These are phyloP conservation scores for Cryptoblepharus egeriae DNA, from an alignment of 2,797 vertebrate species.

Conservation along the genomic window DNA sequence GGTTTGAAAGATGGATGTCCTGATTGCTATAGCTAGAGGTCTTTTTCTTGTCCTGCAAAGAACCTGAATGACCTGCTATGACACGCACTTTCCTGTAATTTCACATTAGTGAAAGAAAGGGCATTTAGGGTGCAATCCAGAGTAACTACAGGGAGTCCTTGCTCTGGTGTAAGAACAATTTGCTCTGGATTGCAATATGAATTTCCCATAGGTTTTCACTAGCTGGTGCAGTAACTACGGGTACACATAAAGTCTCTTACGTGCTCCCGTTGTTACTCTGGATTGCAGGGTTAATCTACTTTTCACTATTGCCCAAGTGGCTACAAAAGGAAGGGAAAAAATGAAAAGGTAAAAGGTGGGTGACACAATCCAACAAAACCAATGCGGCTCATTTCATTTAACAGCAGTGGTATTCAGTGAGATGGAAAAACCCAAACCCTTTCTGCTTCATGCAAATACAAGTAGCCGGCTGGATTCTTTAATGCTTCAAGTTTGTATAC, in stretches of 20 bases:
- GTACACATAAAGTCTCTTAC: no score
- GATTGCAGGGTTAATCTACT: no score
- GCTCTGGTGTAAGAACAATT: no score
- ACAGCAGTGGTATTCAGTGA: background rate
- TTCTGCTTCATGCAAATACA: conserved; percentile 22
- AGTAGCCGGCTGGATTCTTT: background rate
- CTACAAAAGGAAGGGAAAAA: background rate
- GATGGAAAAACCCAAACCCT: background rate
- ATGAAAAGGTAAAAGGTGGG: background rate
- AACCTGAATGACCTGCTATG: conserved; percentile 73
- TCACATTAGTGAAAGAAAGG: conserved; percentile 56
- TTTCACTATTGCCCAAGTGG: conserved; percentile 7
- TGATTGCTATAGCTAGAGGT: conserved; percentile 59
- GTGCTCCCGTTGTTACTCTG: no score
- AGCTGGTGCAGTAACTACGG: no score
- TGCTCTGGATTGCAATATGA: no score
- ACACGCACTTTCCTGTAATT: conserved; percentile 56
- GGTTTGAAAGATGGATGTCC: conserved; percentile 62
- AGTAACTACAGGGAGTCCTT: no score
- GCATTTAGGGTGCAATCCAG: no score
- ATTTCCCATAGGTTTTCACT: no score
- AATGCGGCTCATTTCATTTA: conserved; percentile 3
- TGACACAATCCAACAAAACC: background rate
- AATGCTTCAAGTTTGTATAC: background rate
- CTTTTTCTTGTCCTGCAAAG: conserved; percentile 63